Evolutionary conservation across 2,888 invertebrate species (phyloP).

Genomic region (Liodrosophila aerea): DNA sequence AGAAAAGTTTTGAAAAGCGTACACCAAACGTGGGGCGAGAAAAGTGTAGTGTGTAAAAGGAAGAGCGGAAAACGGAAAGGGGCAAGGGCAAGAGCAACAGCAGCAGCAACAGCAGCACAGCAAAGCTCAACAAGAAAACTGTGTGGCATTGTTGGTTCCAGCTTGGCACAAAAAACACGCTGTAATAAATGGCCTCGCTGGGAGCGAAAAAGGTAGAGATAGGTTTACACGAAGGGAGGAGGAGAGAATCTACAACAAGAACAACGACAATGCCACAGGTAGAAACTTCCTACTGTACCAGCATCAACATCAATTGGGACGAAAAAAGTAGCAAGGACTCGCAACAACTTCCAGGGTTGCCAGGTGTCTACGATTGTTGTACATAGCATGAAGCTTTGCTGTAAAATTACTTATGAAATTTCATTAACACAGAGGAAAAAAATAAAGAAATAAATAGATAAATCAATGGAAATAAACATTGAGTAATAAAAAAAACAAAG

Average conservation of each 20-base stretch:
- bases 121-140: conserved; percentile 45
- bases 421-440: conserved; percentile 4
- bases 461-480: too few relatives aligned
- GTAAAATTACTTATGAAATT: conserved; percentile 13
- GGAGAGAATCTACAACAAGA: conserved; percentile 27
- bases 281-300: conserved; percentile 19
- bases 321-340: not conserved
- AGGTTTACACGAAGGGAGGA: too few relatives aligned
- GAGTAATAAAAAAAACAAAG: too few relatives aligned
- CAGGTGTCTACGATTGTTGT: conserved; percentile 4
- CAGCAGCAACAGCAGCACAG: not conserved
- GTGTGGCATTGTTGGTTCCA: conserved; percentile 71
- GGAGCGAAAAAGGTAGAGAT: not conserved
- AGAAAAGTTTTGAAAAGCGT: conserved; percentile 58
- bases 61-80: conserved; percentile 14
- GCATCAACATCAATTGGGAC: not conserved
- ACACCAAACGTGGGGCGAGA: conserved; percentile 11
- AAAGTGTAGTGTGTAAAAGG: conserved; percentile 43
- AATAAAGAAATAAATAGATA: too few relatives aligned
- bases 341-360: conserved; percentile 17
- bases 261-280: conserved; percentile 41
- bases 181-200: conserved; percentile 65
- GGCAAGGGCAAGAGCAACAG: conserved; percentile 19
- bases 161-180: conserved; percentile 47
- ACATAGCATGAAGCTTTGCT: conserved; percentile 5